Percentiles rank a stretch among this genome's conserved stretches.
phyloP scores from a whole-genome alignment of 2,888 invertebrate species.

The Onthophagus sagittarius region DNA sequence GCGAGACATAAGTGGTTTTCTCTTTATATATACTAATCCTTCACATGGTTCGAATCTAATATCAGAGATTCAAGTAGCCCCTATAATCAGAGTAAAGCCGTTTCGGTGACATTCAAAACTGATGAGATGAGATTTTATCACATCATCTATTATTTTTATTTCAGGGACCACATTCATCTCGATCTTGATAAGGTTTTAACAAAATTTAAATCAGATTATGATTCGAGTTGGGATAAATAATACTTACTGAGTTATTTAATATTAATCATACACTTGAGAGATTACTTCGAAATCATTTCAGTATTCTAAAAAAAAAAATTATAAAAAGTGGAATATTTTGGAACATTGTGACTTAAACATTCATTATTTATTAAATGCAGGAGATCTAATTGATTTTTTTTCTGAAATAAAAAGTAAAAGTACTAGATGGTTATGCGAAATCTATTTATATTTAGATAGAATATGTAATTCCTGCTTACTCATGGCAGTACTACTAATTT shows the following conservation, averaged over 20 bases:
- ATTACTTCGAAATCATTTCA: no score
- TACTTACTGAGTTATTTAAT: neutral
- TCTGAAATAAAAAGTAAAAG: no score
- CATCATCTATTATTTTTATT: neutral
- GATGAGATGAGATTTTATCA: neutral
- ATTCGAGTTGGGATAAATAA: neutral
- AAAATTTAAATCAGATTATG: neutral
- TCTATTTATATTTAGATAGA: no score
- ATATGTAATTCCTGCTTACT: no score
- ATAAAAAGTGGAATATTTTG: no score
- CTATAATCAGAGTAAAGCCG: neutral
- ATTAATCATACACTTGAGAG: neutral
- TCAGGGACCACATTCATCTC: neutral
- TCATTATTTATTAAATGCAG: no score
- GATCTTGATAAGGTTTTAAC: neutral
- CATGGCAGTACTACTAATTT: no score
- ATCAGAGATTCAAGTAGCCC: neutral
- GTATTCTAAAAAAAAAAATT: no score
- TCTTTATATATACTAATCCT: neutral
- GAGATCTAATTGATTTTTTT: no score
- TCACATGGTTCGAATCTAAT: neutral
- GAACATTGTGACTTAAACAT: no score
- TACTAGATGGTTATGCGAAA: no score
- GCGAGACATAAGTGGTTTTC: neutral
- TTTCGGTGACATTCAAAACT: neutral